These are phyloP conservation scores for Achroia grisella DNA, from an alignment of 1,140 invertebrate genomes.

Conservation along the genomic window DNA sequence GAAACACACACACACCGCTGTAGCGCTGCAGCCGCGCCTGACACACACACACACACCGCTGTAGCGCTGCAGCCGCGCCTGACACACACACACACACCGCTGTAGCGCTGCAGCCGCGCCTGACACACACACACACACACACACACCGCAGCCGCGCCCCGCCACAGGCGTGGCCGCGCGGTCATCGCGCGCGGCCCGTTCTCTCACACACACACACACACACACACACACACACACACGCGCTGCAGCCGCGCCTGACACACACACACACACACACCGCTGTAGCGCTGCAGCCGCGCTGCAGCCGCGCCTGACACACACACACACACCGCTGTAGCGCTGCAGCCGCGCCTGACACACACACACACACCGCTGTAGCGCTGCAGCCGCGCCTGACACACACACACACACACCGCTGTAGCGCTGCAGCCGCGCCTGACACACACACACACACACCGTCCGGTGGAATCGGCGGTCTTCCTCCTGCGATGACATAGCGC, in stretches of 20 bases:
- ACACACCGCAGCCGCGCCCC: no score
- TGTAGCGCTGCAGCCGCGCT: no score
- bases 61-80: slow-evolving; percentile 79
- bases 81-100: slow-evolving; percentile 4
- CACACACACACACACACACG: slow-evolving; percentile 19
- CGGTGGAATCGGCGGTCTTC: slow-evolving; percentile 83
- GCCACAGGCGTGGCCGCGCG: neutral
- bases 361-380: no score
- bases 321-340: no score
- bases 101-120: slow-evolving; percentile 75
- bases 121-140: slow-evolving; percentile 34
- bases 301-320: slow-evolving; percentile 84
- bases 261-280: neutral
- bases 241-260: slow-evolving; percentile 77
- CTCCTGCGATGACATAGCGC: slow-evolving; percentile 69
- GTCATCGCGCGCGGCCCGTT: no score
- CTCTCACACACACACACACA: neutral
- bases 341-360: neutral
- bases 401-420: neutral
- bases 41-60: neutral
- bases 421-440: slow-evolving; percentile 78
- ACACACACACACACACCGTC: slow-evolving; percentile 59
- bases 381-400: no score
- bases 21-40: slow-evolving; percentile 79
- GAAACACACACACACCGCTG: slow-evolving; percentile 4